Base-by-base conservation (phyloP, 2,797 vertebrate genomes). In the Pelodytes ibericus region DNA sequence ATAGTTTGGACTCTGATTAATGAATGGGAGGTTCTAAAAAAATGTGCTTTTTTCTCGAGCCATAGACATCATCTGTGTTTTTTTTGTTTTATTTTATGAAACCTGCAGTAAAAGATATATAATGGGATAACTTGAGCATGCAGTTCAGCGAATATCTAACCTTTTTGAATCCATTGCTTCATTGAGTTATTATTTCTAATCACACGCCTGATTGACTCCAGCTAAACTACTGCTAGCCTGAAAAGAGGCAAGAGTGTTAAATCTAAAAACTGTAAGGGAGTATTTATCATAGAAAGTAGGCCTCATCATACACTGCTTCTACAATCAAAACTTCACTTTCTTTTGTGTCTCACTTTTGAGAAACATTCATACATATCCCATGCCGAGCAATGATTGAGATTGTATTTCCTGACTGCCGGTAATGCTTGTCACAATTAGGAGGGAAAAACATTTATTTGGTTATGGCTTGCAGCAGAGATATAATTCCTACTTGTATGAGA, bases 161-260 rank as follows among this genome's bases (percentile, higher is more conserved):
- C 68, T 88, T 86, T 86, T 73, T 83, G 71, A 89, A 86, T 89
- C 88, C 80, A 82, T 85, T 87, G 82, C 83, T 87, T 87, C 75
- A 68, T 79, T 84, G 84, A 87, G 84, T 88, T 90, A 83, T 84
- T 88, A 87, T 89, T 90, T 89, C 85, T 90, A 89, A 88, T 90
- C 85, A 88, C 75, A 84, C 0, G 68, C 82, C 85, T 90, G 87
- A 90, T 86, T 89, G 87, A 88, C 83, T 88, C 75, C 79, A 84
- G 76, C 77, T 88, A 88, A 88, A 88, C 87, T 84, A 82, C 82
- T 86, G 80, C 83, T 80, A 75, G 74, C 77, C 82, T 87, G 86
- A 86, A 83, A 89, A 88, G 83, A 73, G 56, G 64, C 78, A 82
- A 70, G 72, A 72, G 82, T 86, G 83, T 87, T 87, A 87, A 86